Conservation (phyloP, 2,113 vertebrate species). For the Phoenicopterus ruber region DNA sequence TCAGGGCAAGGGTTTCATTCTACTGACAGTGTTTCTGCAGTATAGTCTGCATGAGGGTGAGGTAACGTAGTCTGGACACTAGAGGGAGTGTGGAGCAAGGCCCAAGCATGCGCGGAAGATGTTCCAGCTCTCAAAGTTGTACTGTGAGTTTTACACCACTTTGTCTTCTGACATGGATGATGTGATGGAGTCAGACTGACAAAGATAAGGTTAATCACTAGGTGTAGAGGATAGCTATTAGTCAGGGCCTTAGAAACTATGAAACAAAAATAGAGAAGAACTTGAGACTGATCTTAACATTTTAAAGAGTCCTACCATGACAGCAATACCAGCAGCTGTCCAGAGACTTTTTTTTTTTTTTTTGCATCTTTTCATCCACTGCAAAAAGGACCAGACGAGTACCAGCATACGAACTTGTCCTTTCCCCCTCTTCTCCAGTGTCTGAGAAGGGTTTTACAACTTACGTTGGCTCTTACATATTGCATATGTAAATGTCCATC, state of each 20-base stretch:
- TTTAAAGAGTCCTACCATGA: not conserved
- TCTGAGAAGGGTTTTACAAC: not conserved
- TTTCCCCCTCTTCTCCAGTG: not conserved
- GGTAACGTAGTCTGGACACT: not conserved
- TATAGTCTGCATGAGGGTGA: not conserved
- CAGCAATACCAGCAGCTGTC: not conserved
- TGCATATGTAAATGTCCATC: not conserved
- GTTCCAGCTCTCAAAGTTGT: not conserved
- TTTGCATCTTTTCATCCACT: accelerated
- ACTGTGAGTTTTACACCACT: not conserved
- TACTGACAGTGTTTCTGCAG: not conserved
- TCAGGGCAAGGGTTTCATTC: not conserved
- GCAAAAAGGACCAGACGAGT: not conserved
- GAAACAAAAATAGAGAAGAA: not conserved
- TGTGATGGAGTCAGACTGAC: not conserved
- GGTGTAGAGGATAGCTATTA: not conserved
- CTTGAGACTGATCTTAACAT: not conserved
- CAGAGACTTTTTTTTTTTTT: not conserved
- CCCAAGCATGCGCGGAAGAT: not conserved
- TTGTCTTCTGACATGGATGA: not conserved
- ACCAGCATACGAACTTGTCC: not conserved
- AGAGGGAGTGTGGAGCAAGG: not conserved
- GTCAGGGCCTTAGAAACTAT: not conserved
- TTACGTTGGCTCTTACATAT: not conserved
- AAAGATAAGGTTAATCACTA: not conserved